Base-by-base conservation (phyloP, 1,140 invertebrate species). In the Lordiphosa stackelbergi region DNA sequence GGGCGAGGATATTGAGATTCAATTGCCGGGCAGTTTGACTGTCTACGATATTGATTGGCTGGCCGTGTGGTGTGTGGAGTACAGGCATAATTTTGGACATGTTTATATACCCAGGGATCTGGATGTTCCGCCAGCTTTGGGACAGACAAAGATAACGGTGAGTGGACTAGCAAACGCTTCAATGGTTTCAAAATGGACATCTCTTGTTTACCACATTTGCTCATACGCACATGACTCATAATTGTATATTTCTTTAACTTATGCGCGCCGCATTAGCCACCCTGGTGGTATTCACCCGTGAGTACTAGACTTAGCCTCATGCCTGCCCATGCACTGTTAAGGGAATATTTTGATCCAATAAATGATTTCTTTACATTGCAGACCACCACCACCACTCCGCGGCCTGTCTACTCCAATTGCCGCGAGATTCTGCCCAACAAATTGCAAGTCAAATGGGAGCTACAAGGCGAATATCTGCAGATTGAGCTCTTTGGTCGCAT, bases 11-110 rank as follows among this genome's bases (percentile, higher is more conserved):
- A 96, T 98, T 35, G 95, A 96, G 87, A 93, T 96, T 49, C 93
- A 95, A 61, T 86, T 98, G 36, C 96, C 96, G 0, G 93, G 92
- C 10, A 93, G 94, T 62, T 85, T 96, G 63, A 97, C 95, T 0
- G 94, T 96, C 4, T 95, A 96, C 85, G 95, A 97, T 85, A 95
- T 98, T 48, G 94, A 97, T 84, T 97, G 95, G 95, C 88, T 97
- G n/a, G 91, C 94, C 0, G 92, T 97, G 0, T 98, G 95, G 95
- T 96, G 95, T 83, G 92, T 95, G 6, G 90, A 93, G 85, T 95
- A 94, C 85, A 89, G 92, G 28, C 94, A 97, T 70, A 97, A 97
- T 89, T 97, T 97, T 74, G 96, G 96, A 0, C 94, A 97, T 66
- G 95, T 97, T 1, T 90, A 92, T 62, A 95, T 98, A 53, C 96